Evolutionary conservation across 1,140 invertebrate species (phyloP).

Genomic region (Drosophila lacteicornis): DNA sequence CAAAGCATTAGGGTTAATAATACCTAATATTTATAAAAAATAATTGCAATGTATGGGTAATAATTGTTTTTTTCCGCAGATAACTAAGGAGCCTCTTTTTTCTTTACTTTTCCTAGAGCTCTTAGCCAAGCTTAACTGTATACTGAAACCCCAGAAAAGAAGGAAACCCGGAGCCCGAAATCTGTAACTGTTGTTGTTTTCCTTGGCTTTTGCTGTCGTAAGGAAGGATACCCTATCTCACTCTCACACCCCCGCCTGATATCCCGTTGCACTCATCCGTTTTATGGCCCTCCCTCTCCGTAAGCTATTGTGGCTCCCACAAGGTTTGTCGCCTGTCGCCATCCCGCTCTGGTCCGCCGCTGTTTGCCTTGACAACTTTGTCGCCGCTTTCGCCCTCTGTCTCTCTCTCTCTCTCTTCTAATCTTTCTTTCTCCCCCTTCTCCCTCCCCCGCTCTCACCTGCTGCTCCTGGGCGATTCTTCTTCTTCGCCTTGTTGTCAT

Average conservation of each 20-base stretch:
- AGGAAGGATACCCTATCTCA: neutral
- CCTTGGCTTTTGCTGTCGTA: neutral
- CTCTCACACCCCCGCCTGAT: neutral
- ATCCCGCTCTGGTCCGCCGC: neutral
- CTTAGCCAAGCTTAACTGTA: neutral
- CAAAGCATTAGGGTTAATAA: too few relatives aligned
- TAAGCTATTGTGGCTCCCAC: conserved; percentile 8
- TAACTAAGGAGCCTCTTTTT: too few relatives aligned
- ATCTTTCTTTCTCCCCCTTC: neutral
- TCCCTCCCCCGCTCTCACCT: neutral
- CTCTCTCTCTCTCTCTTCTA: neutral
- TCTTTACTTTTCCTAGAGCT: neutral
- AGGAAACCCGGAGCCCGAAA: too few relatives aligned
- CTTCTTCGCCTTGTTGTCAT: conserved; percentile 43
- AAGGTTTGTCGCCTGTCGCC: neutral
- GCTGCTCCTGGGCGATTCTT: conserved; percentile 8
- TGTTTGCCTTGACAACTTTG: conserved; percentile 54
- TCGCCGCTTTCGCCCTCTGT: conserved; percentile 15
- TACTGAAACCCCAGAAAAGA: neutral
- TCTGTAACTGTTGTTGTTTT: conserved; percentile 21
- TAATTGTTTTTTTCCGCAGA: too few relatives aligned
- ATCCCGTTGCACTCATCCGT: conserved; percentile 7
- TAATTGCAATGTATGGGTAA: too few relatives aligned
- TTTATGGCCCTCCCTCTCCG: neutral
- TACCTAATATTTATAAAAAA: too few relatives aligned